Conservation (phyloP, 2,113 vertebrate genomes). For the Ardeotis arabs region DNA sequence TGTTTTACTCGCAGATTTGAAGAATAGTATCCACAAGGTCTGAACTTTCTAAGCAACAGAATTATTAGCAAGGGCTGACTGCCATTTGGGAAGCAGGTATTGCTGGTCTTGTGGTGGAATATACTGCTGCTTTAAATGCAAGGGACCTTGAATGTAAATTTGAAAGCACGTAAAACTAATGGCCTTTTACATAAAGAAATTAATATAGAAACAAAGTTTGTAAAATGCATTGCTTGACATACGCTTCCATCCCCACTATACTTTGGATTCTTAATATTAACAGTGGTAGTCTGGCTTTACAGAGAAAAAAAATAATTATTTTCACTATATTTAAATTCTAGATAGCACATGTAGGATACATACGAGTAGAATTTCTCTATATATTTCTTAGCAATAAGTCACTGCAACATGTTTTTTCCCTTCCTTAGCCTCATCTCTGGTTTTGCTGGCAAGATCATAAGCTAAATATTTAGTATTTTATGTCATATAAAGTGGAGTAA, state of each 20-base stretch:
- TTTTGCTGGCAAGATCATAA: neutral
- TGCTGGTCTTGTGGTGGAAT: neutral
- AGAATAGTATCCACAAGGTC: neutral
- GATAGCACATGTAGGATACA: neutral
- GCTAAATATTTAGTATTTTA: neutral
- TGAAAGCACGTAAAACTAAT: neutral
- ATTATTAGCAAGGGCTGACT: neutral
- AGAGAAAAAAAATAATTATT: neutral
- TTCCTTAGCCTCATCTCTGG: neutral
- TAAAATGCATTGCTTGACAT: neutral
- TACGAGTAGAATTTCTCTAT: neutral
- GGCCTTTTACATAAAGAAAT: neutral
- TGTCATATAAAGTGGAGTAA: neutral
- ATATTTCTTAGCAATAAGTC: neutral
- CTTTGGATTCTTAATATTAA: neutral
- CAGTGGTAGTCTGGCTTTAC: neutral
- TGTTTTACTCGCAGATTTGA: neutral
- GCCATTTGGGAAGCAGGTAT: neutral
- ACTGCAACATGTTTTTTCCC: neutral
- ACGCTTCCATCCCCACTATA: neutral
- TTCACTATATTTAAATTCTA: neutral
- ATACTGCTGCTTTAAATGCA: neutral
- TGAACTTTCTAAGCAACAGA: neutral
- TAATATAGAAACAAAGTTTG: neutral
- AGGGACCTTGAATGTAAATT: neutral